Evolutionary conservation across 2,797 vertebrate species (phyloP).

Genomic region (Peromyscus eremicus): DNA sequence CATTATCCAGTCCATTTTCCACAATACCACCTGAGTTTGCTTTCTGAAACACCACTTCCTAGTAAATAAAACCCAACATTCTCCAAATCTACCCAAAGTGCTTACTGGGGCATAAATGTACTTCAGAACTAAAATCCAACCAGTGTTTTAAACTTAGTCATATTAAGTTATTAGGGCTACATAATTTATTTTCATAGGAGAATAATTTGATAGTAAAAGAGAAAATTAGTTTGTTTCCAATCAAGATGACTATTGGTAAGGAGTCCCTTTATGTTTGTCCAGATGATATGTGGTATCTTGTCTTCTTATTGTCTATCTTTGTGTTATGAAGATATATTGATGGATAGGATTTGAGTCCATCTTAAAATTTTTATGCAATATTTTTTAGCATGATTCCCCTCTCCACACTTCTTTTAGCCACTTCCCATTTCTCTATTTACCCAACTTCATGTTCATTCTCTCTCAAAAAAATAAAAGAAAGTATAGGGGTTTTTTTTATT

Average conservation of each 20-base stretch:
- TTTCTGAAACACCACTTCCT: neutral
- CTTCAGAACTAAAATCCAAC: neutral
- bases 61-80: neutral
- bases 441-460: neutral
- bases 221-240: neutral
- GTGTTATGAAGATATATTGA: neutral
- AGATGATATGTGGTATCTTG: neutral
- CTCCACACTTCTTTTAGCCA: neutral
- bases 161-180: neutral
- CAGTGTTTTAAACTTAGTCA: neutral
- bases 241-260: too few species aligned
- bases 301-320: neutral
- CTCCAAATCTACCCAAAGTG: neutral
- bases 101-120: neutral
- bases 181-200: neutral
- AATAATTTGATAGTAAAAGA: neutral
- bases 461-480: neutral
- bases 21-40: neutral
- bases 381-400: neutral
- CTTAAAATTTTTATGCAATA: neutral
- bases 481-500: neutral
- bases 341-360: neutral
- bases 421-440: neutral
- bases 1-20: neutral
- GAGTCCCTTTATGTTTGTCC: neutral